A percentile compares a stretch with the other conserved stretches of the same genome.
phyloP scores from a whole-genome alignment of 2,113 vertebrate species.

The Ammodytes marinus region DNA sequence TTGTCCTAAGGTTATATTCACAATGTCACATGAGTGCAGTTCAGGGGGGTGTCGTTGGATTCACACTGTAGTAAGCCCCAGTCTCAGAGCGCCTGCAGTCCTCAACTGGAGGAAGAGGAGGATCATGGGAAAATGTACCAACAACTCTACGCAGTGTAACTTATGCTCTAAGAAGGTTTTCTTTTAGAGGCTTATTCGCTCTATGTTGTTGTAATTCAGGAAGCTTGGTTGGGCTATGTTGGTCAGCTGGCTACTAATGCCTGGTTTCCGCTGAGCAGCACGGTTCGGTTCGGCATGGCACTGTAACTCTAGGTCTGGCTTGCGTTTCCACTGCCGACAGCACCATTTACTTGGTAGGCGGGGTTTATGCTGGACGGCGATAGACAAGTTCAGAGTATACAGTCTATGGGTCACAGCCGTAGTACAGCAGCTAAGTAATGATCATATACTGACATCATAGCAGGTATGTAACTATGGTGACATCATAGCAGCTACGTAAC shows the following conservation, averaged over 20 bases:
- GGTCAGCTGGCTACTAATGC: conserved; percentile 31
- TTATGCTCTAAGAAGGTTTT: conserved; percentile 77
- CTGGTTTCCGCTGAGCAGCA: too few species aligned
- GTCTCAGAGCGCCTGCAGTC: conserved; percentile 83
- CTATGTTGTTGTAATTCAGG: conserved; percentile 46
- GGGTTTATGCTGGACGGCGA: too few species aligned
- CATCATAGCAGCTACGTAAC: too few species aligned
- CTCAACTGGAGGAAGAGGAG: conserved; percentile 86
- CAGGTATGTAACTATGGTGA: too few species aligned
- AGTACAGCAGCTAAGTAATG: too few species aligned
- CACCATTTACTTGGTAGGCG: too few species aligned
- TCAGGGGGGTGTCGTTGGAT: conserved; percentile 75
- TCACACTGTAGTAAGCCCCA: conserved; percentile 80
- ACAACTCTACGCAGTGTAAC: conserved; percentile 73
- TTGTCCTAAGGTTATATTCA: conserved; percentile 80
- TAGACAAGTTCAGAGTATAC: too few species aligned
- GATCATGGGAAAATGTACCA: conserved; percentile 80
- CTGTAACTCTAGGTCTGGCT: too few species aligned
- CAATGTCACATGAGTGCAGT: conserved; percentile 78
- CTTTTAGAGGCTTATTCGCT: conserved; percentile 54
- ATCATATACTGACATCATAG: too few species aligned
- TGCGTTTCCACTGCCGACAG: too few species aligned
- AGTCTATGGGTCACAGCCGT: too few species aligned
- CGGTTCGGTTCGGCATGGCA: too few species aligned
- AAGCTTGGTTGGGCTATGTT: conserved; percentile 46